phyloP scores from a whole-genome alignment of 2,888 invertebrate species.

The Campoplex capitator region DNA sequence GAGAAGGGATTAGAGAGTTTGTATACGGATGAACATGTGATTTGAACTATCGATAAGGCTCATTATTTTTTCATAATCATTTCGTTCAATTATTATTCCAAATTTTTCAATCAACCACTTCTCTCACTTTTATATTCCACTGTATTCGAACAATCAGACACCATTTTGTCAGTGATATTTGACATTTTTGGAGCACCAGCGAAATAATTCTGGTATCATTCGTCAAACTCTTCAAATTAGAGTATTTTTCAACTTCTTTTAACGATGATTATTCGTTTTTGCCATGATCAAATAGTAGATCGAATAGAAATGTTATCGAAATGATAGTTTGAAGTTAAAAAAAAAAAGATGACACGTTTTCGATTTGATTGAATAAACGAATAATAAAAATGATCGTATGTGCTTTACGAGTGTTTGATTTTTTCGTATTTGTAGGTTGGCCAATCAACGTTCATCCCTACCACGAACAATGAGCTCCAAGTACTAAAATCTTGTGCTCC shows the following conservation, averaged over 20 bases:
- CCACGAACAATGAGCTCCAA: constrained; percentile 12
- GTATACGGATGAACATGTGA: neutral
- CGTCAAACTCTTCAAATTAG: neutral
- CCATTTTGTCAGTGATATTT: neutral
- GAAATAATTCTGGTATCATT: neutral
- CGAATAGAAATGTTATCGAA: too few relatives aligned
- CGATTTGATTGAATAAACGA: neutral
- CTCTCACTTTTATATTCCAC: neutral
- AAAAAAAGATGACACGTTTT: neutral
- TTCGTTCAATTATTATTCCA: neutral
- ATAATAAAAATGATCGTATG: neutral
- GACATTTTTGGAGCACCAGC: neutral
- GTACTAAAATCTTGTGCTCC: constrained; percentile 46
- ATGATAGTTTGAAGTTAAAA: neutral
- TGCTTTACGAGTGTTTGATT: constrained; percentile 17
- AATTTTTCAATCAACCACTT: neutral
- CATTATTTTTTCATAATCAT: neutral
- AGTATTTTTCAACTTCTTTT: neutral
- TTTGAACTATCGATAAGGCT: neutral
- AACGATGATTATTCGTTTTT: neutral
- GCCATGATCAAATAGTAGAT: neutral
- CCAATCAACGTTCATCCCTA: constrained; percentile 34
- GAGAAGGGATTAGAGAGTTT: neutral
- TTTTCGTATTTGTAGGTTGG: constrained; percentile 26
- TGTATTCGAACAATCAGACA: neutral